A percentile compares a stretch with the other conserved stretches of the same genome.
phyloP scores from a whole-genome alignment of 2,113 vertebrate species.

The Psophia crepitans region DNA sequence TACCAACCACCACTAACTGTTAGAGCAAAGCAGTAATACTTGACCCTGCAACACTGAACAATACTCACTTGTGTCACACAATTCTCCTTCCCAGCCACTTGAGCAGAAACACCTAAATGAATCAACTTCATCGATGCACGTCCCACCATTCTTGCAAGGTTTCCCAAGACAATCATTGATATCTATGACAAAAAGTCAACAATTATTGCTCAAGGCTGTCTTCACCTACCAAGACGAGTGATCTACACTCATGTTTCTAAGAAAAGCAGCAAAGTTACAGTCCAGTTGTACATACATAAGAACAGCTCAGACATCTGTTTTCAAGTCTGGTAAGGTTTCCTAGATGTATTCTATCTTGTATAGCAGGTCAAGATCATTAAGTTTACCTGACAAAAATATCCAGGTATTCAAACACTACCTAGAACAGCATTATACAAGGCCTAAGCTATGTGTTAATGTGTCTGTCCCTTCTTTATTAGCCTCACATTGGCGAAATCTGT shows the following conservation, averaged over 20 bases:
- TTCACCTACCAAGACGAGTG: background rate
- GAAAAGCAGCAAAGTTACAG: background rate
- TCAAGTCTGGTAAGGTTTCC: background rate
- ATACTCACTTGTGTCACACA: conserved; percentile 90
- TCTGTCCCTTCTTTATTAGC: background rate
- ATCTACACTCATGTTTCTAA: background rate
- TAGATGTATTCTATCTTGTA: background rate
- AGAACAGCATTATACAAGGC: background rate
- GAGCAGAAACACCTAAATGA: conserved; percentile 91
- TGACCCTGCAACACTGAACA: background rate
- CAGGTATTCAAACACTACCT: background rate
- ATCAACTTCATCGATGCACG: conserved; percentile 89
- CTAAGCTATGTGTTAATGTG: background rate
- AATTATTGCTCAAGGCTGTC: background rate
- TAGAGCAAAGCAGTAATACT: background rate
- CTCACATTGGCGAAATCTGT: background rate
- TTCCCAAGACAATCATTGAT: conserved; percentile 88
- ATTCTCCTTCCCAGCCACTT: conserved; percentile 88
- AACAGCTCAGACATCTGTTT: background rate
- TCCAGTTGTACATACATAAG: background rate
- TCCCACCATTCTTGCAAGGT: conserved; percentile 90
- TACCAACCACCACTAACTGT: background rate
- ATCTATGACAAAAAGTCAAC: conserved; percentile 73
- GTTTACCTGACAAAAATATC: background rate
- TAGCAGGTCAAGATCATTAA: background rate